phyloP scores from a whole-genome alignment of 2,113 vertebrate genomes.

The Ibidorhyncha struthersii region DNA sequence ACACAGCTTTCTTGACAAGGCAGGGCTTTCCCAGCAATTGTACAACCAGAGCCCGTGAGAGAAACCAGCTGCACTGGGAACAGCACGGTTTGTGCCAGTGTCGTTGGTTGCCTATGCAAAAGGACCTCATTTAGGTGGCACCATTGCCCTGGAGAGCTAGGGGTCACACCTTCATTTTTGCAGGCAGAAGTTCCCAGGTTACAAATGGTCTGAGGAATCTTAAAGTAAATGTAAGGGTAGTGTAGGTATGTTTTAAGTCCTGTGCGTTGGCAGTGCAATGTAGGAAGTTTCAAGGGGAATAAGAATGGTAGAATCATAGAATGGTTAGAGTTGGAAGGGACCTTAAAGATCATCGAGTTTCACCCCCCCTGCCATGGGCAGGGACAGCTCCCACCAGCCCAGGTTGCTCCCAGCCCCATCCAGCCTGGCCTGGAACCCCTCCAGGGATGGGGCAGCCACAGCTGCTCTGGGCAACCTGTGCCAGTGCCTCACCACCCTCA shows the following conservation, averaged over 20 bases:
- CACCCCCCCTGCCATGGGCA: background rate
- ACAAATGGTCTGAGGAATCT: background rate
- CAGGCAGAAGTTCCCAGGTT: background rate
- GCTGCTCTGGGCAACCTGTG: background rate
- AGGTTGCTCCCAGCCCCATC: background rate
- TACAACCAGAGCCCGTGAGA: fast-evolving
- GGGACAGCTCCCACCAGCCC: background rate
- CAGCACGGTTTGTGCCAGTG: background rate
- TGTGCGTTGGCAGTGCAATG: fast-evolving
- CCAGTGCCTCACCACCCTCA: background rate
- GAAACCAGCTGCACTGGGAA: background rate
- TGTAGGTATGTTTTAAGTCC: background rate
- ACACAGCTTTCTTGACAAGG: background rate
- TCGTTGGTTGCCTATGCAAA: fast-evolving
- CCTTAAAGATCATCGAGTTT: background rate
- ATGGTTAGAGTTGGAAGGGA: background rate
- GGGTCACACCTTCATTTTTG: background rate
- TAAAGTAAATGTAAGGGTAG: background rate
- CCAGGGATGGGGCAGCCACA: background rate
- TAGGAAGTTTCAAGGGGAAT: background rate
- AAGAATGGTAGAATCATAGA: background rate
- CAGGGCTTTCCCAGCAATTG: background rate
- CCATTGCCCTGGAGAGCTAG: fast-evolving
- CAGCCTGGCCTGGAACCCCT: background rate
- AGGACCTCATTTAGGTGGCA: background rate